Evolutionary conservation across 2,888 invertebrate genomes (phyloP), one percentile per base, ranked within the genome.

Genomic region (Xylophagus ater): DNA sequence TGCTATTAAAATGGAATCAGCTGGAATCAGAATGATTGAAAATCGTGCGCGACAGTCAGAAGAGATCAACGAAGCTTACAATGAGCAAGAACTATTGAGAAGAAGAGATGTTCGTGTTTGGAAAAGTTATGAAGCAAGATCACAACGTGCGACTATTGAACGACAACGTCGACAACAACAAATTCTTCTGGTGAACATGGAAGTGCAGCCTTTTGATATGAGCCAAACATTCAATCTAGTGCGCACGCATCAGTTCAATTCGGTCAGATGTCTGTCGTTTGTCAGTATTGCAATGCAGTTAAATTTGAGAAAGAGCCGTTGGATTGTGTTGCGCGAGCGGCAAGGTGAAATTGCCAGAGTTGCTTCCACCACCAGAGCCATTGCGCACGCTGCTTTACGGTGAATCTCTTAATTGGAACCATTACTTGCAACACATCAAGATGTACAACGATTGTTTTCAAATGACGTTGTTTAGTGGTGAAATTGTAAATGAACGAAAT

Each of bases 271-370:
- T n/a, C n/a, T n/a, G n/a, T n/a, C n/a, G n/a, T 56, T 47, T 57
- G 58, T 46, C 36, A 29, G 51, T 51, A 54, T 56, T 57, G 57
- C 47, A 52, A 52, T 44, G 54, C 57, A 41, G 51, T 56, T 34
- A 58, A 57, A 46, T 58, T 49, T 43, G 53, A 49, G 49, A 52
- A 51, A 45, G 59, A 63, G 57, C 45, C 57, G 32, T 48, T 51
- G 62, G 58, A 49, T 54, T 62, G 52, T 63, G 59, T 49, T 64
- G 59, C 51, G 51, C 55, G 39, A 52, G 47, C 47, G 59, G 59
- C 43, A 61, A 63, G 56, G 55, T 62, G 43, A 52, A 53, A 53
- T 51, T 62, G 49, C 47, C 53, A 47, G 49, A 48, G 53, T 51
- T 63, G 47, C 43, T 44, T 38, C 37, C 53, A 45, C 59, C 56